Evolutionary conservation across 2,113 vertebrate genomes (phyloP).

Genomic region (Dicerorhinus sumatrensis): DNA sequence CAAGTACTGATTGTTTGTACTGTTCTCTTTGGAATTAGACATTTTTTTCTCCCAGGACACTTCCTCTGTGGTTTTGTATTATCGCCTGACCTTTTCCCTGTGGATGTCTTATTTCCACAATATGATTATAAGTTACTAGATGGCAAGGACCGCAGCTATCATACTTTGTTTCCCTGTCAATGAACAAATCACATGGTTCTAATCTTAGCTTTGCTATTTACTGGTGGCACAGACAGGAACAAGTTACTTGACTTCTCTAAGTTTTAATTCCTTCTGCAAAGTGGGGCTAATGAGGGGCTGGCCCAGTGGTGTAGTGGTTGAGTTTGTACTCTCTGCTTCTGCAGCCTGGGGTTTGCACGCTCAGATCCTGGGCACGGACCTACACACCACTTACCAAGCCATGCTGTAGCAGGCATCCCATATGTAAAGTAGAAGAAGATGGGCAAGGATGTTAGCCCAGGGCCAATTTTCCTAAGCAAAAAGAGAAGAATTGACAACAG

Average conservation of each 20-base stretch:
- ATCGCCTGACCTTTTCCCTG: not conserved
- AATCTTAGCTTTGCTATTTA: not conserved
- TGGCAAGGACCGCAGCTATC: not conserved
- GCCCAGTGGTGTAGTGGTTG: no score
- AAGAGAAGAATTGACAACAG: no score
- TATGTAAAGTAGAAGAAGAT: no score
- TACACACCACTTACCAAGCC: no score
- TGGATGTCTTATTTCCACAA: conserved; percentile 1
- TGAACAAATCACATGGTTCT: not conserved
- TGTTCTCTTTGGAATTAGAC: not conserved
- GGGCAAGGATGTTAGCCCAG: no score
- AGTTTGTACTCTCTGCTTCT: no score
- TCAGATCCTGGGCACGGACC: no score
- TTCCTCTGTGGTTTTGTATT: conserved; percentile 23
- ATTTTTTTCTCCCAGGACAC: not conserved
- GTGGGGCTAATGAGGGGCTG: not conserved
- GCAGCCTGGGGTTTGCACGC: no score
- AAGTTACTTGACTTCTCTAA: not conserved
- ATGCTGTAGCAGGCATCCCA: no score
- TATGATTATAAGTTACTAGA: not conserved
- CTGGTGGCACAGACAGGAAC: not conserved
- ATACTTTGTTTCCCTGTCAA: not conserved
- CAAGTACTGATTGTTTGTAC: not conserved
- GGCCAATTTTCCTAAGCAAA: no score
- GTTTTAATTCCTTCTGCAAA: conserved; percentile 26